phyloP scores from a whole-genome alignment of 2,113 vertebrate genomes.

The Rallus limicola region DNA sequence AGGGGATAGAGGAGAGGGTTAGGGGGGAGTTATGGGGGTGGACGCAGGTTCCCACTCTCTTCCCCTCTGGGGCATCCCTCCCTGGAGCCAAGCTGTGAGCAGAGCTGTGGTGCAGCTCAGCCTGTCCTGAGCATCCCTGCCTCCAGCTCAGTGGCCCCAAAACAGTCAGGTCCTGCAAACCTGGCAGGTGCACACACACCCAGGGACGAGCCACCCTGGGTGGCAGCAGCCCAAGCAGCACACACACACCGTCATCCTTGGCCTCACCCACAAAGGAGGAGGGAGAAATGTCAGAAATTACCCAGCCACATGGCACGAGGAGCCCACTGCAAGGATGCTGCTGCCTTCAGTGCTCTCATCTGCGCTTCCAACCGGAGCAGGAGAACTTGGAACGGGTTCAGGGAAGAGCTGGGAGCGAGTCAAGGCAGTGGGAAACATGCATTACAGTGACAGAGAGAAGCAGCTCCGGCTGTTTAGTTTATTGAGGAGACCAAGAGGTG shows the following conservation, averaged over 20 bases:
- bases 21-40: neutral
- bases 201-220: neutral
- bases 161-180: rapidly evolving
- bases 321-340: neutral
- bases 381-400: conserved; percentile 39
- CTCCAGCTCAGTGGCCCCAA: neutral
- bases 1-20: neutral
- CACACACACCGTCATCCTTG: neutral
- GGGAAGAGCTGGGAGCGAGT: conserved; percentile 54
- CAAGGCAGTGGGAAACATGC: conserved; percentile 59
- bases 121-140: neutral
- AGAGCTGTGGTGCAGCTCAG: neutral
- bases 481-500: conserved; percentile 62
- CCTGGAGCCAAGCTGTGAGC: neutral
- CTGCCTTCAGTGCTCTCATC: neutral
- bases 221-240: neutral
- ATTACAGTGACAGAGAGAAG: conserved; percentile 59
- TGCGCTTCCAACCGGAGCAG: conserved; percentile 4
- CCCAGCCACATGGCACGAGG: neutral
- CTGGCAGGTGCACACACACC: neutral
- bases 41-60: neutral
- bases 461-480: conserved; percentile 61
- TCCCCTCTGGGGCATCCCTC: neutral
- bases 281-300: neutral
- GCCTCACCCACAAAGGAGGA: neutral